Conservation (phyloP, 2,888 invertebrate genomes). For the Hirtodrosophila duncani region DNA sequence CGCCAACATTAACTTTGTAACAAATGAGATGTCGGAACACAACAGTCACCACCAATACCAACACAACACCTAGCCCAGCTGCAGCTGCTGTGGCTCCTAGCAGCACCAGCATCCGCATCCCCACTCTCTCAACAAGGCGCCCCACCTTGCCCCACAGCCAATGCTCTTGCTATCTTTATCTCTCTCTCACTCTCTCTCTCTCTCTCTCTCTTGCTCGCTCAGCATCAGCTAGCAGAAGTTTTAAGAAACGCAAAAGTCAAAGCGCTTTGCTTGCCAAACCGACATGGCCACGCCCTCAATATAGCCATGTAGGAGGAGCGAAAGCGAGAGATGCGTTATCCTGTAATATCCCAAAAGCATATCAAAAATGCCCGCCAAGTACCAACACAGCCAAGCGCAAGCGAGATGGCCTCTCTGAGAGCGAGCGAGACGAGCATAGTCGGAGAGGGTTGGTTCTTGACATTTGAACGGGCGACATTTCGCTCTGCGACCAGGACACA, state of each 20-base stretch:
- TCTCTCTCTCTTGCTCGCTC: constrained; percentile 4
- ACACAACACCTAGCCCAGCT: constrained; percentile 30
- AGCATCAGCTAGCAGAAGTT: constrained; percentile 42
- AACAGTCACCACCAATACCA: constrained; percentile 57
- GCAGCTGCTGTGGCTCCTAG: constrained; percentile 3
- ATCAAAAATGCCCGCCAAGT: constrained; percentile 52
- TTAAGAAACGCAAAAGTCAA: constrained; percentile 72
- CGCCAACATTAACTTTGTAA: constrained; percentile 73
- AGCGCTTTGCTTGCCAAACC: constrained; percentile 65
- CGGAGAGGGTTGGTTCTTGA: constrained; percentile 74
- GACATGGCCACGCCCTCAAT: constrained; percentile 62
- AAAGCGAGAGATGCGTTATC: constrained; percentile 55
- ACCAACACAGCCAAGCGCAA: constrained; percentile 19
- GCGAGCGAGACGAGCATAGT: constrained; percentile 41
- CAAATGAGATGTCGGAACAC: constrained; percentile 71
- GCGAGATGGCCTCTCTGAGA: constrained; percentile 16
- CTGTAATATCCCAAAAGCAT: constrained; percentile 59
- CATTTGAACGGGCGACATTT: constrained; percentile 75
- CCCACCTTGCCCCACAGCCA: not conserved
- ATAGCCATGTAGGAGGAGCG: constrained; percentile 50
- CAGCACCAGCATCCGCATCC: constrained; percentile 18
- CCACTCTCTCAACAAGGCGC: not conserved
- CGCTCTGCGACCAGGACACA: constrained; percentile 44
- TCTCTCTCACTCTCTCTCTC: not conserved
- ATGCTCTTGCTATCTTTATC: constrained; percentile 2